A percentile compares a stretch with the other conserved stretches of the same genome.
Evolutionary conservation across 2,113 vertebrate species (phyloP).

Genomic region (Polypterus bichir): DNA sequence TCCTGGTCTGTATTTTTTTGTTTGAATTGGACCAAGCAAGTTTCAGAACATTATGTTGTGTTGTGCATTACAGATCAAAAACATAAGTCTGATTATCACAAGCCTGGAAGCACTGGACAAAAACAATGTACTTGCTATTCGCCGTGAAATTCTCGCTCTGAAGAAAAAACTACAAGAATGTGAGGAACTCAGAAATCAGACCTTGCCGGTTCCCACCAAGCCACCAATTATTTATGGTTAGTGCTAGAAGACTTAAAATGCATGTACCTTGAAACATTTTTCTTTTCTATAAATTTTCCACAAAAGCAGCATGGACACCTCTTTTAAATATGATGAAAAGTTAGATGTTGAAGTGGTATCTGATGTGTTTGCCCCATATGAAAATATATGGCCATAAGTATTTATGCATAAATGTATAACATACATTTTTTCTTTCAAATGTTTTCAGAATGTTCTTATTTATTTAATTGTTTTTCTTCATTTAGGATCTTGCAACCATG

Average conservation of each 20-base stretch:
- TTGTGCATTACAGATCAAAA: conserved; percentile 34
- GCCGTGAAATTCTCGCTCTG: conserved; percentile 43
- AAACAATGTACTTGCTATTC: conserved; percentile 45
- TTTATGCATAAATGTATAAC: no score
- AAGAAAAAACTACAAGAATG: conserved; percentile 50
- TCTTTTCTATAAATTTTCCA: neutral
- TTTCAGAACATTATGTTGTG: neutral
- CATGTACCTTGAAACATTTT: conserved; percentile 13
- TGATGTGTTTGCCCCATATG: neutral
- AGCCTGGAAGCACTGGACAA: conserved; percentile 47
- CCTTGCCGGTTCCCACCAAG: neutral
- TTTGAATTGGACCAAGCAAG: no score
- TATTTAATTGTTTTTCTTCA: neutral
- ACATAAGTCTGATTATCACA: conserved; percentile 49
- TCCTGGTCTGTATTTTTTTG: neutral
- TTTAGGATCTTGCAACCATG: conserved; percentile 42
- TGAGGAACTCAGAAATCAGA: conserved; percentile 33
- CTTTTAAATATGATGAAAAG: neutral
- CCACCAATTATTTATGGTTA: conserved; percentile 11
- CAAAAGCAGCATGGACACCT: neutral
- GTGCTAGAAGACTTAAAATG: conserved; percentile 11
- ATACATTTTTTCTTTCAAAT: no score
- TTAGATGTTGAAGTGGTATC: neutral
- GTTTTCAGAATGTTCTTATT: no score
- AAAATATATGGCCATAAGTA: no score